A percentile compares a stretch with the other conserved stretches of the same genome.
phyloP scores from a whole-genome alignment of 2,888 invertebrate genomes.

The Notodonta ziczac region DNA sequence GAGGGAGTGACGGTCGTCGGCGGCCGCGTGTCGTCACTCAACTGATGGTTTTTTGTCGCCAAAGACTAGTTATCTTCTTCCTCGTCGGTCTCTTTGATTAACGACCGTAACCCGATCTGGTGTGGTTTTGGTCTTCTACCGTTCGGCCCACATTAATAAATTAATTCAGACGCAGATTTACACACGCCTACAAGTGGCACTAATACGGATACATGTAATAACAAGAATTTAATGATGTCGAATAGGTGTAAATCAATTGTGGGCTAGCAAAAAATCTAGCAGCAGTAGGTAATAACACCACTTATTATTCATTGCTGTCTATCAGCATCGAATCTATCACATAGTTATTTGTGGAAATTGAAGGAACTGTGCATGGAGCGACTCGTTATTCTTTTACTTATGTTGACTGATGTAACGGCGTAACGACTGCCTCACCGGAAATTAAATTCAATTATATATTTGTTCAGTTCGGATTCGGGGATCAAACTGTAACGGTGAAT shows the following conservation, averaged over 20 bases:
- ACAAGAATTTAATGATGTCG: constrained; percentile 59
- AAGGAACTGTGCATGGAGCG: constrained; percentile 20
- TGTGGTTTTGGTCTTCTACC: constrained; percentile 54
- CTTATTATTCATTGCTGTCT: constrained; percentile 26
- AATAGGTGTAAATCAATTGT: constrained; percentile 56
- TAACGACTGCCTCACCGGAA: constrained; percentile 67
- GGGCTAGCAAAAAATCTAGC: constrained; percentile 30
- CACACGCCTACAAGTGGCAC: constrained; percentile 49
- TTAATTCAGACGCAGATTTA: constrained; percentile 53
- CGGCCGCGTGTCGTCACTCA: constrained; percentile 55
- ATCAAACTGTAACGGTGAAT: constrained; percentile 50
- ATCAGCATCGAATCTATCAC: constrained; percentile 17
- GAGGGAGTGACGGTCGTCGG: constrained; percentile 43
- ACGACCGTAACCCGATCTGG: constrained; percentile 69
- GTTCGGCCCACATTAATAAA: constrained; percentile 60
- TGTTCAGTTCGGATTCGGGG: constrained; percentile 52
- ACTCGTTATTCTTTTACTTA: constrained; percentile 32
- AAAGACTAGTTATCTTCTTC: constrained; percentile 53
- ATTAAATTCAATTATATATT: constrained; percentile 63
- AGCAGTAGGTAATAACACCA: constrained; percentile 22
- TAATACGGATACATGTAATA: constrained; percentile 51
- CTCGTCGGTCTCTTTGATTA: constrained; percentile 67
- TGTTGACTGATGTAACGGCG: constrained; percentile 49
- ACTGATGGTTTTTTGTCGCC: constrained; percentile 60
- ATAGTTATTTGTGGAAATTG: constrained; percentile 21